Conservation (phyloP, 2,888 invertebrate species). For the Ophioninae sp. region DNA sequence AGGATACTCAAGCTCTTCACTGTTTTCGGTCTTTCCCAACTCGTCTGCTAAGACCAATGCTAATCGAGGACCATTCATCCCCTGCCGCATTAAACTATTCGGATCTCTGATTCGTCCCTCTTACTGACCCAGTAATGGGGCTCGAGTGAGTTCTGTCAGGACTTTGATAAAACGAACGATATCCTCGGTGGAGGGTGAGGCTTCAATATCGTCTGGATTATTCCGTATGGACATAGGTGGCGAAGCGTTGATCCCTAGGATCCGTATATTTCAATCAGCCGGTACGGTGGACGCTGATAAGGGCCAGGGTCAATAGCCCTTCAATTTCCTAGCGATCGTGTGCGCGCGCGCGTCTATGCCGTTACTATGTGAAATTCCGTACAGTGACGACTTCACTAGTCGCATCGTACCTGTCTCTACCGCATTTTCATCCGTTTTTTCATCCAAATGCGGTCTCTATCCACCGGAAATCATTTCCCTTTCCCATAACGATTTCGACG, state of each 20-base stretch:
- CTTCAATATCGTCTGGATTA: slow-evolving; percentile 41
- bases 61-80: background rate
- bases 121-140: background rate
- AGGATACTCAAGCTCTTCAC: too few species aligned
- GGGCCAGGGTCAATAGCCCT: slow-evolving; percentile 72
- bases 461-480: background rate
- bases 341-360: slow-evolving; percentile 16
- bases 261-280: slow-evolving; percentile 74
- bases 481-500: slow-evolving; percentile 47
- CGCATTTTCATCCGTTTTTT: slow-evolving; percentile 5
- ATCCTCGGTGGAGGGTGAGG: slow-evolving; percentile 7
- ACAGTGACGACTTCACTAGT: slow-evolving; percentile 40
- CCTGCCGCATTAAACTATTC: background rate
- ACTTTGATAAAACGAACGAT: background rate
- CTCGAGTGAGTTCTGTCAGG: background rate
- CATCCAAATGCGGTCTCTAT: slow-evolving; percentile 26
- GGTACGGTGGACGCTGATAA: slow-evolving; percentile 72
- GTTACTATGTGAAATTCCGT: slow-evolving; percentile 15
- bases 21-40: too few species aligned
- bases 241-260: slow-evolving; percentile 70
- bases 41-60: background rate
- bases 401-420: slow-evolving; percentile 40
- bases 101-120: background rate
- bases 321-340: slow-evolving; percentile 21
- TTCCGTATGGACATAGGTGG: slow-evolving; percentile 21